These are phyloP conservation scores for Nothobranchius kuhntae DNA, from an alignment of 2,113 vertebrate genomes.

Conservation along the genomic window DNA sequence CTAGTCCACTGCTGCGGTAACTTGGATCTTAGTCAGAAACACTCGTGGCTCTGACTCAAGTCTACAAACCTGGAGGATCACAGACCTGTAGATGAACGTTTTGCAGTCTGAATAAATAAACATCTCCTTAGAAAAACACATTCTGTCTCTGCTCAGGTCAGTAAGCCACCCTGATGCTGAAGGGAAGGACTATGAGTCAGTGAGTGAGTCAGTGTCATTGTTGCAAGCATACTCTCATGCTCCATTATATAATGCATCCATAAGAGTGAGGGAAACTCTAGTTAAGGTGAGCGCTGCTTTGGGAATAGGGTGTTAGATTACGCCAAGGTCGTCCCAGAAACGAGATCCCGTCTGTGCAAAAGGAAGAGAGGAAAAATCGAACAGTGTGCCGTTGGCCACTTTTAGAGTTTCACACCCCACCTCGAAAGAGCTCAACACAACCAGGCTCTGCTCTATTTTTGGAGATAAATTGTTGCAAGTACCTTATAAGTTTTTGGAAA, in stretches of 20 bases:
- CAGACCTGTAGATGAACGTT: background rate
- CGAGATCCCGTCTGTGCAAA: background rate
- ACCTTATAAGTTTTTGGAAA: background rate
- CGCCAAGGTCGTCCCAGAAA: slow-evolving; percentile 48
- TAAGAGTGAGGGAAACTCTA: slow-evolving; percentile 53
- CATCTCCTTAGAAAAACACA: background rate
- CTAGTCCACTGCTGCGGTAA: slow-evolving; percentile 47
- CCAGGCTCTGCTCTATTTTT: background rate
- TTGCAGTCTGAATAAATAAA: too few relatives aligned
- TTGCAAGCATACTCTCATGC: slow-evolving; percentile 58
- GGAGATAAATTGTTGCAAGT: background rate
- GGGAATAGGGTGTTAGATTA: slow-evolving; percentile 33
- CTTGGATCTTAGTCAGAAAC: slow-evolving; percentile 37
- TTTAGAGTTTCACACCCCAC: background rate
- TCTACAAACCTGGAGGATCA: background rate
- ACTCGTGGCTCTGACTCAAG: background rate
- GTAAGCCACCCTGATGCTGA: slow-evolving; percentile 25
- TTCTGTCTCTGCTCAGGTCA: slow-evolving; percentile 13
- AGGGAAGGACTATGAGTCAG: slow-evolving; percentile 53
- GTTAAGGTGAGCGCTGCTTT: slow-evolving; percentile 39
- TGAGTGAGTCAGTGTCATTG: slow-evolving; percentile 53
- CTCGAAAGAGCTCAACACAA: slow-evolving; percentile 8
- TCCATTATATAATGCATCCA: slow-evolving; percentile 33
- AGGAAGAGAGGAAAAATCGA: slow-evolving; percentile 8
- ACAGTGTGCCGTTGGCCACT: background rate